Evolutionary conservation across 2,797 vertebrate species (phyloP), one percentile per base, ranked within the genome.

Genomic region (Poecilia velifera): DNA sequence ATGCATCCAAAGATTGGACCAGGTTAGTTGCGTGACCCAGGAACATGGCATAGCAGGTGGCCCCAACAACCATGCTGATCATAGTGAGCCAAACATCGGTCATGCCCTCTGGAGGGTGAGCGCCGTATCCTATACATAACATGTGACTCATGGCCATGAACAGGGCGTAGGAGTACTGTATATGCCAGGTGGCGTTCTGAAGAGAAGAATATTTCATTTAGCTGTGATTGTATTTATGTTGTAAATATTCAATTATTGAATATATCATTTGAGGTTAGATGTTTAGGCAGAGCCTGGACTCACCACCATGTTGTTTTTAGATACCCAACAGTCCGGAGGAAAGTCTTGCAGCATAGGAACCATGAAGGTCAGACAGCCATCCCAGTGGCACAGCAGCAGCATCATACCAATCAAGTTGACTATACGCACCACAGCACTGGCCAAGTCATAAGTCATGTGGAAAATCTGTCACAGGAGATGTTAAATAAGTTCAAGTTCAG

Each of bases 111-210:
- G 98, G 98, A 0, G 98, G 97, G 89, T 98, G 96, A 73, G 97
- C 96, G 9, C 98, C 98, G 0, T 99, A 99, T 25, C 98, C 98
- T 3, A 99, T 98, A 86, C 98, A 99, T 70, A 99, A 89, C 98
- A 99, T 99, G 95, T 99, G 98, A 89, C 98, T 99, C 98, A 99
- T 99, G 47, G 98, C 96, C 95, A 98, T 99, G 87, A 99, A 99
- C 81, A 98, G 91, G 9, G 98, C 95, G 1, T 97, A 98, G 72
- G 98, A 99, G 88, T 99, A 99, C 36, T 98, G 97, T 39, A 98
- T 94, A 3, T 98, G 97, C 98, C 98, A 99, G 0, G 98, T 97
- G 62, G 97, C 86, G 18, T 99, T 99, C 98, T 99, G 88, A 49
- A 8, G 79, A 51, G 25, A 46, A 70, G 4, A 55, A 16, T 8